Evolutionary conservation across 92 coral and sea anemone species (phyloP), one percentile per base, ranked within the genome.

Genomic region (Phymanthus crucifer): DNA sequence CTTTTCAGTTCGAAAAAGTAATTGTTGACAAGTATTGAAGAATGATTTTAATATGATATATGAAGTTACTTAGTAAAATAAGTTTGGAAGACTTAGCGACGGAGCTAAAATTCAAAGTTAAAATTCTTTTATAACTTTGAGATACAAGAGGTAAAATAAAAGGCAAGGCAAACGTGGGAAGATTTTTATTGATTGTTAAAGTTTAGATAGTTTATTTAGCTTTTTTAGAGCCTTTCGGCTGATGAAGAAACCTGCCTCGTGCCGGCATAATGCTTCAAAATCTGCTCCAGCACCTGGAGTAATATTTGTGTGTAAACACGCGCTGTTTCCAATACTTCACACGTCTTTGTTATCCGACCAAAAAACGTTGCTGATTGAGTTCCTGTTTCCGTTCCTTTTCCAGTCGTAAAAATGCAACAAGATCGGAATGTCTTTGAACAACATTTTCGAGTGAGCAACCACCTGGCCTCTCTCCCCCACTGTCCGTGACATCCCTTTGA

Each of bases 381-480:
- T 5, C 8, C 29, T 2, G 29, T 61, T 61, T 61, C 68, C 68
- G 68, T 24, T 61, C 29, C 27, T 27, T 21, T 24, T 61, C n/a
- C 10, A 23, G 64, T 24, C 31, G 68, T 24, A 24, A 61, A 61
- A 61, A 24, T 61, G 32, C 68, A 24, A 6, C 35, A 61, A 8
- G 68, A 61, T 8, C 23, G 68, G 68, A 61, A 61, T 29, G 68
- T 61, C 29, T 61, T 61, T 61, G 17, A 61, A 61, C 9, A 1
- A 34, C 68, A 61, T 21, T 76, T 76, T 76, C 71, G 71, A 76
- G 80, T 33, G 70, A 76, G 18, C 47, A 27, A 57, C 70, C 80
- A 76, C 80, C 80, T 76, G n/a, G 80, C 67, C 32, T 21, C 29
- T 29, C 40, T n/a, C 33, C 58, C 33, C 33, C 58, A 54, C 35